phyloP scores from a whole-genome alignment of 2,797 vertebrate species.

The Brachyalestes nurse region DNA sequence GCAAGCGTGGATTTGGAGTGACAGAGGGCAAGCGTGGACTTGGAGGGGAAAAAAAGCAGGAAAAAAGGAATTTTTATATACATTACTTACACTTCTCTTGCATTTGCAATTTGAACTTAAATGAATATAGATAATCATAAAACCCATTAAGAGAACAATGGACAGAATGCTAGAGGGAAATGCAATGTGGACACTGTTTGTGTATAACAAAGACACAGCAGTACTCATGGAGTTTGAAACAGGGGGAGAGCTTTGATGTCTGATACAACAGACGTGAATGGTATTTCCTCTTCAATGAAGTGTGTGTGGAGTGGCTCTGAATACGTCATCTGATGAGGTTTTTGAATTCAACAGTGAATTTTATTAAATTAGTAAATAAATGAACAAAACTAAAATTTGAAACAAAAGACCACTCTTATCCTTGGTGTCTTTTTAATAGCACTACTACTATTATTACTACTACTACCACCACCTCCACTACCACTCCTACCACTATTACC shows the following conservation, averaged over 20 bases:
- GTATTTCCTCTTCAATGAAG: conserved; percentile 39
- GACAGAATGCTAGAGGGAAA: neutral
- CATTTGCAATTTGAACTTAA: neutral
- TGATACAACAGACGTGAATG: conserved; percentile 29
- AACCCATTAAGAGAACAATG: neutral
- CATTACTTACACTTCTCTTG: neutral
- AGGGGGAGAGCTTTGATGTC: conserved; percentile 54
- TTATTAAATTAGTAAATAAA: neutral
- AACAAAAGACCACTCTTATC: too few species aligned
- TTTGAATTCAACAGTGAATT: neutral
- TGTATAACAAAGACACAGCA: conserved; percentile 21
- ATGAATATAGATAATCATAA: neutral
- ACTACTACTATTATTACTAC: too few species aligned
- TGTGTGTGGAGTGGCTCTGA: conserved; percentile 31
- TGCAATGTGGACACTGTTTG: neutral
- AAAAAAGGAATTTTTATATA: neutral
- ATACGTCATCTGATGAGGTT: conserved; percentile 1
- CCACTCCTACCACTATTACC: too few species aligned
- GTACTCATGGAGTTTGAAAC: conserved; percentile 35
- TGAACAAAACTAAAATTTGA: neutral
- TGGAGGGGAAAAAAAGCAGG: neutral
- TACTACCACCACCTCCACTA: too few species aligned
- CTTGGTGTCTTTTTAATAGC: too few species aligned
- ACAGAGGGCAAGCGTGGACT: neutral
- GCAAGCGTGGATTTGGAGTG: neutral